Conservation (phyloP, 2,888 invertebrate genomes). For the Psylliodes chrysocephalus region DNA sequence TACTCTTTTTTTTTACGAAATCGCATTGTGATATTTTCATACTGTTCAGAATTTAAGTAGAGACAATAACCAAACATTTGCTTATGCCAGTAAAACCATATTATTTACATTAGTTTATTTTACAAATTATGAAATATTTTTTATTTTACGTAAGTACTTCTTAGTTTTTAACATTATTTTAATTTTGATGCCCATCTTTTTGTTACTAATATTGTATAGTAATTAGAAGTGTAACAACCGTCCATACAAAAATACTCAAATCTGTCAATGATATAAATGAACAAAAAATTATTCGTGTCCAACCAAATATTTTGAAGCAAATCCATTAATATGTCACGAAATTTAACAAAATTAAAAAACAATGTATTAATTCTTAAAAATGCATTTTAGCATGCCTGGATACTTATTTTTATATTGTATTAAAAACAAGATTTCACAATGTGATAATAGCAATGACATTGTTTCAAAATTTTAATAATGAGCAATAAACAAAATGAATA, state of each 20-base stretch:
- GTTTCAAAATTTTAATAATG: background rate
- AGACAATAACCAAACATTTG: slow-evolving; percentile 57
- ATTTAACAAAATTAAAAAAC: too few relatives aligned
- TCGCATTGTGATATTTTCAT: slow-evolving; percentile 57
- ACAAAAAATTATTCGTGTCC: slow-evolving; percentile 5
- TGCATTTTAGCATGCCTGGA: too few relatives aligned
- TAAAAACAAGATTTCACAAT: background rate
- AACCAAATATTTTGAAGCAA: background rate
- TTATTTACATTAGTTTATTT: slow-evolving; percentile 48
- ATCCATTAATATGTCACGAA: background rate
- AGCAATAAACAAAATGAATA: slow-evolving; percentile 4
- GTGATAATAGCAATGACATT: background rate
- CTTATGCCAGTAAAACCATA: slow-evolving; percentile 59
- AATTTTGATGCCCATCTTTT: slow-evolving; percentile 17
- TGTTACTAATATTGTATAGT: slow-evolving; percentile 21
- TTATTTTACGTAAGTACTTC: slow-evolving; percentile 33
- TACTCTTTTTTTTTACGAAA: slow-evolving; percentile 31
- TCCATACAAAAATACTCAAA: slow-evolving; percentile 14
- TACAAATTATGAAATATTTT: slow-evolving; percentile 33
- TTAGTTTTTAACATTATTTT: slow-evolving; percentile 18
- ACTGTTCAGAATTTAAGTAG: slow-evolving; percentile 49
- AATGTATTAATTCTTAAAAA: too few relatives aligned
- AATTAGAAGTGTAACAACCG: slow-evolving; percentile 20
- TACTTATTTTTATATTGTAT: too few relatives aligned
- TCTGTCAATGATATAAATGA: background rate